These are phyloP conservation scores for Sebastes hopkinsi DNA, from an alignment of 2,797 vertebrate genomes.

Conservation along the genomic window DNA sequence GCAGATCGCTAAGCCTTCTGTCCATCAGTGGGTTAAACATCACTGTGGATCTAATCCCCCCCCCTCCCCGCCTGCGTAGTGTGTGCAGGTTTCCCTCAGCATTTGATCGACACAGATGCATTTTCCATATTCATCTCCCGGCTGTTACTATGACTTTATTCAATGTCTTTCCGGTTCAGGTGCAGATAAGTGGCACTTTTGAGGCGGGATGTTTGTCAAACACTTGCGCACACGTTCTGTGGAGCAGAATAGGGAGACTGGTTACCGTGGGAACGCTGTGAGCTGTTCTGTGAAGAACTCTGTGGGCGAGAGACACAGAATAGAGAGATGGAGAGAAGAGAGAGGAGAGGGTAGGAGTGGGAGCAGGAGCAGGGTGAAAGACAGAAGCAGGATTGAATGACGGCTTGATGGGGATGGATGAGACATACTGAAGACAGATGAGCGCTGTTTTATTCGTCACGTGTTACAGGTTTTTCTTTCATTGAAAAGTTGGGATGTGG, in stretches of 20 bases:
- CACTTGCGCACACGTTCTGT: conserved; percentile 40
- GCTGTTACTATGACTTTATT: conserved; percentile 22
- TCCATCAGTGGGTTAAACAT: conserved; percentile 33
- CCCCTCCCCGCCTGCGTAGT: neutral
- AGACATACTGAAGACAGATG: conserved; percentile 25
- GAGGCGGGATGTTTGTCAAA: conserved; percentile 71
- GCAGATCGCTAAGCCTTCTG: conserved; percentile 1
- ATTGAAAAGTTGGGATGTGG: conserved; percentile 21
- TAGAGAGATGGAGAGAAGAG: conserved; percentile 60
- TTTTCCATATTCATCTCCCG: neutral
- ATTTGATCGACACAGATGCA: neutral
- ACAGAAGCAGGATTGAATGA: conserved; percentile 65
- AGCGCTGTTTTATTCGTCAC: conserved; percentile 2
- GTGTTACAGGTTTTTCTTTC: neutral
- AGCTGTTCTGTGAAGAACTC: conserved; percentile 80
- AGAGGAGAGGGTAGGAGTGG: conserved; percentile 65
- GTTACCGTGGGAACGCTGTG: conserved; percentile 83
- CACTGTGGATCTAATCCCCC: neutral
- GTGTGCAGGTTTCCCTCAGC: neutral
- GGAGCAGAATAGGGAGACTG: conserved; percentile 66
- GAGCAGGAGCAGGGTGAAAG: conserved; percentile 67
- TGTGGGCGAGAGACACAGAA: conserved; percentile 81
- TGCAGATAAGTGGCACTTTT: conserved; percentile 65
- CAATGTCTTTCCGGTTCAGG: conserved; percentile 36
- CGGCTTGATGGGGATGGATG: conserved; percentile 31